phyloP scores from a whole-genome alignment of 2,113 vertebrate species.

The Strigops habroptila region DNA sequence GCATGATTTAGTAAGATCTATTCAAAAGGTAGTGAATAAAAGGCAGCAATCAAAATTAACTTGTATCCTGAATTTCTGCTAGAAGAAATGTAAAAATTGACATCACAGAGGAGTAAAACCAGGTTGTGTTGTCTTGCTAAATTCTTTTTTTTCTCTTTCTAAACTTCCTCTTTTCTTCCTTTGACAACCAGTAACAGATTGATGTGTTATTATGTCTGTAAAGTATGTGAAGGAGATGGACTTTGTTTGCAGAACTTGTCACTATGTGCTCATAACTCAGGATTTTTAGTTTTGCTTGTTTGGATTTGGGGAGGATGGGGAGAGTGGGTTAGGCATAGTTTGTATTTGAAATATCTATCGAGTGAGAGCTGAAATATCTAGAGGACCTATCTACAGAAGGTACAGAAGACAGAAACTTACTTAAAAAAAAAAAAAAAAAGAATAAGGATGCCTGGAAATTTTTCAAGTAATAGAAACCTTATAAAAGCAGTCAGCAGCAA shows the following conservation, averaged over 20 bases:
- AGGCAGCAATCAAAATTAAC: not conserved
- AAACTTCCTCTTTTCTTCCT: not conserved
- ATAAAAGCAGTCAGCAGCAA: not conserved
- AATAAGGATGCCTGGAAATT: not conserved
- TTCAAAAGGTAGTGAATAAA: not conserved
- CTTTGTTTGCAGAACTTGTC: not conserved
- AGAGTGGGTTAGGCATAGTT: not conserved
- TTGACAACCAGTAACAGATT: not conserved
- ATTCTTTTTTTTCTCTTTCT: not conserved
- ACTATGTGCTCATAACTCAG: not conserved
- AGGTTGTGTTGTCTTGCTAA: not conserved
- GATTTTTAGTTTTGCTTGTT: not conserved
- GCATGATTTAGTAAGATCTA: slow-evolving; percentile 2
- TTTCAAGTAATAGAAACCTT: not conserved
- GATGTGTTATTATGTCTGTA: not conserved
- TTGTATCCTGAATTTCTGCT: not conserved
- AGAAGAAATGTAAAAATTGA: not conserved
- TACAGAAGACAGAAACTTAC: not conserved
- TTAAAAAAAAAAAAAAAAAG: not conserved
- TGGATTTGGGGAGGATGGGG: not conserved
- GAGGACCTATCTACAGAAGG: not conserved
- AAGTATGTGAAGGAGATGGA: not conserved
- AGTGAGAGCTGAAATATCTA: not conserved
- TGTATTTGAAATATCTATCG: not conserved
- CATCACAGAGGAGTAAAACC: not conserved